These are phyloP conservation scores for Drosophila albomicans DNA, from an alignment of 1,140 invertebrate species.

Conservation along the genomic window DNA sequence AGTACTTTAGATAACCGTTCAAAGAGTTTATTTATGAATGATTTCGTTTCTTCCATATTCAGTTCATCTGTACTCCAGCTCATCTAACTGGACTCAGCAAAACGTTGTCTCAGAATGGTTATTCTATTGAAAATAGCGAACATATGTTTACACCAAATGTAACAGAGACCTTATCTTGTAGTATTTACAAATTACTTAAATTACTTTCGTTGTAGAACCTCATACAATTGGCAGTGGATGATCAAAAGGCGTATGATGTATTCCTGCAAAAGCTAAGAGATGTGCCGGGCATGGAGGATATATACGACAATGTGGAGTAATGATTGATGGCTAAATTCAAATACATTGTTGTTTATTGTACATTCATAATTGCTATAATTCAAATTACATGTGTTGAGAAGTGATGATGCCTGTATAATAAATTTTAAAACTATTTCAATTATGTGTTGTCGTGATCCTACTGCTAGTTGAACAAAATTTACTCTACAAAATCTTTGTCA, in stretches of 20 bases:
- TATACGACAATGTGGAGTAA: slow-evolving; percentile 69
- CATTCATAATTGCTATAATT: slow-evolving; percentile 35
- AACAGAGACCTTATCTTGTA: not conserved
- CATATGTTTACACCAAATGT: slow-evolving; percentile 65
- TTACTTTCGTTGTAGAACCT: slow-evolving; percentile 45
- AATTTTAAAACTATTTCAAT: slow-evolving; percentile 39
- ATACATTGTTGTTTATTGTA: slow-evolving; percentile 34
- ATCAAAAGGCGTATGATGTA: slow-evolving; percentile 51
- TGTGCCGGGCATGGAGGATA: slow-evolving; percentile 66
- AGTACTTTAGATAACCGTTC: slow-evolving; percentile 14
- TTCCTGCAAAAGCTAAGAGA: slow-evolving; percentile 59
- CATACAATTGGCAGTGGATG: slow-evolving; percentile 49
- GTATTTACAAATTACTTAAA: not conserved
- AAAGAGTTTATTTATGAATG: not conserved
- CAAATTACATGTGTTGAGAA: slow-evolving; percentile 29
- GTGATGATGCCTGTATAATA: slow-evolving; percentile 27
- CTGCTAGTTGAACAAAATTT: slow-evolving; percentile 41
- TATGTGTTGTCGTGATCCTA: slow-evolving; percentile 31
- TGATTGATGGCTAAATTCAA: slow-evolving; percentile 10
- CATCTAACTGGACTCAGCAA: slow-evolving; percentile 43
- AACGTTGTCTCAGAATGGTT: slow-evolving; percentile 48
- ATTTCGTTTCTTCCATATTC: not conserved
- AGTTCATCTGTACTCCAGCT: slow-evolving; percentile 64
- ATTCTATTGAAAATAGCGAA: slow-evolving; percentile 57
- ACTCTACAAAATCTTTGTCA: slow-evolving; percentile 38